Evolutionary conservation across 2,113 vertebrate species (phyloP), one percentile per base, ranked within the genome.

Genomic region (Elaphurus davidianus): DNA sequence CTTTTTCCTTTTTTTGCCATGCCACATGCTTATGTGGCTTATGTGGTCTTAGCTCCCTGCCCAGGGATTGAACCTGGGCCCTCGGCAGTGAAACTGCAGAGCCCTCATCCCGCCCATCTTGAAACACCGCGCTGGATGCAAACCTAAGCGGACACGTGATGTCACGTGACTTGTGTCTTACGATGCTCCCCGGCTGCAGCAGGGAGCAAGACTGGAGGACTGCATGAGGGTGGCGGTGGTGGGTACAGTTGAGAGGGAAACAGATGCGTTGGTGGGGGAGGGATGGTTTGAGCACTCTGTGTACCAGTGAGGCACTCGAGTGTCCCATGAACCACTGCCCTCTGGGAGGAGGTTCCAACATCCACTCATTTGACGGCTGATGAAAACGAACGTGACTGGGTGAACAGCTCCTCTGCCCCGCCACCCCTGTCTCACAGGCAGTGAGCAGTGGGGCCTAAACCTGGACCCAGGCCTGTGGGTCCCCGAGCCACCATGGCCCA

Each of bases 261-360:
- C 0, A 59, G 57, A 25, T 1, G 67, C 2, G 2, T 10, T 40
- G n/a, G n/a, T 0, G 11, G 3, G 11, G 21, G 50, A 33, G 87
- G 15, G 36, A 19, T 36, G 13, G 0, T 19, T 17, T 6, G 47
- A 57, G 27, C 45, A 6, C 16, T 4, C 0, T 5, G 28, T 19
- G 28, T 2, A 50, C 47, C 62, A 17, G 50, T 30, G 2, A 0
- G 0, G 21, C 0, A 3, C 43, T 17, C 2, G 0, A 9, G 40
- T 2, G 47, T 21, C 79, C 57, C 55, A 19, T 0, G 33, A 27
- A 2, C 7, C 28, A 23, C 8, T 4, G 27, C 76, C 78, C 88
- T 52, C 59, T 17, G 27, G 54, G 71, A 78, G 71, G 81, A 57
- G 60, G 4, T n/a, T 43, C 23, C 4, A 0, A 8, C 2, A 1